Conservation (phyloP, 2,113 vertebrate genomes). For the Gobiocypris rarus region DNA sequence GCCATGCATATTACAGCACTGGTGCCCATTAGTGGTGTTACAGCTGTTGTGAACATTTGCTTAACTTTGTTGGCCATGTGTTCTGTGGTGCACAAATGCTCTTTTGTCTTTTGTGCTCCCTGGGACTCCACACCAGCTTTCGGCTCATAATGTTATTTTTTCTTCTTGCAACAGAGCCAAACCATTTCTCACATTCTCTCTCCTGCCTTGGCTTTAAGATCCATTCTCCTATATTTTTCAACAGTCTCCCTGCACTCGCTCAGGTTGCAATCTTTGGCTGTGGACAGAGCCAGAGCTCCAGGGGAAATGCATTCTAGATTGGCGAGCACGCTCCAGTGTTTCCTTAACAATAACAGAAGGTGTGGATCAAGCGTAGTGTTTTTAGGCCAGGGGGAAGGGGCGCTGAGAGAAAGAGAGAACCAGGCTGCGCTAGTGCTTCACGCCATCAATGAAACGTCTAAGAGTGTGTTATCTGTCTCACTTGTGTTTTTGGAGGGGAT, state of each 20-base stretch:
- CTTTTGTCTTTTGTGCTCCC: conserved; percentile 35
- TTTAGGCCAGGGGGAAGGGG: conserved; percentile 22
- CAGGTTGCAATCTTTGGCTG: conserved; percentile 34
- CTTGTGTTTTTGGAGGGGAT: conserved; percentile 51
- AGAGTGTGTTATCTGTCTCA: conserved; percentile 31
- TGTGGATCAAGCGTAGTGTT: conserved; percentile 29
- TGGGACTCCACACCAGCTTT: not conserved
- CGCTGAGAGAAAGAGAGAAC: not conserved
- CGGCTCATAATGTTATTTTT: conserved; percentile 34
- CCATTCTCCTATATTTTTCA: conserved; percentile 42
- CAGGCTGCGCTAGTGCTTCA: conserved; percentile 2
- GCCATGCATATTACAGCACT: not conserved
- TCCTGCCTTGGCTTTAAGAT: conserved; percentile 29
- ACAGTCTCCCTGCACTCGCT: not conserved
- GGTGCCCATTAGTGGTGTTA: conserved; percentile 20
- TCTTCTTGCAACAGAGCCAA: conserved; percentile 37
- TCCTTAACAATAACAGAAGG: conserved; percentile 42
- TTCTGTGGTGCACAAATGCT: conserved; percentile 33
- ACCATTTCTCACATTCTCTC: conserved; percentile 25
- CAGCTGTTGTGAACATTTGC: conserved; percentile 48
- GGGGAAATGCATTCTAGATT: conserved; percentile 38
- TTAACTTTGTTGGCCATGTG: conserved; percentile 44
- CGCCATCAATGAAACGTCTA: conserved; percentile 26
- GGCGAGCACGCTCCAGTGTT: conserved; percentile 42
- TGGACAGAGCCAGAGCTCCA: conserved; percentile 3